A percentile compares a stretch with the other conserved stretches of the same genome.
These are phyloP conservation scores for Acronicta psi DNA, from an alignment of 2,888 invertebrate species.

Conservation along the genomic window DNA sequence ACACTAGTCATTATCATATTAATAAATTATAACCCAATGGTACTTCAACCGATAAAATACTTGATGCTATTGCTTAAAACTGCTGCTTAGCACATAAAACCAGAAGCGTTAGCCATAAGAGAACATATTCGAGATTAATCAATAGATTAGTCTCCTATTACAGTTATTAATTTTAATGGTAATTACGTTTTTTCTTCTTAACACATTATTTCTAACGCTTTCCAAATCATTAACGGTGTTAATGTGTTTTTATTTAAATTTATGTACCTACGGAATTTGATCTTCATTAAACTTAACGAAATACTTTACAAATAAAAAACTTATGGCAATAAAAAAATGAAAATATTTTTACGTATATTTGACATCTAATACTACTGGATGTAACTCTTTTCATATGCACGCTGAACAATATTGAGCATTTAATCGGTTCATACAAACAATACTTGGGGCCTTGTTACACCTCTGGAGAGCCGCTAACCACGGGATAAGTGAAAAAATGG, in stretches of 20 bases:
- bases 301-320: not conserved
- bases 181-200: conserved; percentile 30
- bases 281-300: not conserved
- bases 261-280: conserved; percentile 34
- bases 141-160: conserved; percentile 41
- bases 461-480: too few species aligned
- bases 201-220: conserved; percentile 26
- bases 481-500: too few species aligned
- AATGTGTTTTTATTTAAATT: conserved; percentile 11
- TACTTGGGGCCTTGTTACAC: too few species aligned
- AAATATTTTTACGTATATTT: too few species aligned
- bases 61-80: conserved; percentile 1
- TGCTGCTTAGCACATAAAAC: conserved; percentile 34
- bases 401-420: too few species aligned
- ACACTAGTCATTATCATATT: too few species aligned
- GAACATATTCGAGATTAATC: conserved; percentile 41
- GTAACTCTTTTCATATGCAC: too few species aligned
- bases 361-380: too few species aligned
- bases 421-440: too few species aligned
- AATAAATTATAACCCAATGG: conserved; percentile 13
- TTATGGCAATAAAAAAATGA: too few species aligned
- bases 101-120: conserved; percentile 20
- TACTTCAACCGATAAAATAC: conserved; percentile 5
- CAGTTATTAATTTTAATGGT: conserved; percentile 41
- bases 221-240: conserved; percentile 8